Percentiles rank a stretch among this genome's conserved stretches.
Conservation (phyloP, 2,888 invertebrate genomes). For the Tetranychus truncatus region DNA sequence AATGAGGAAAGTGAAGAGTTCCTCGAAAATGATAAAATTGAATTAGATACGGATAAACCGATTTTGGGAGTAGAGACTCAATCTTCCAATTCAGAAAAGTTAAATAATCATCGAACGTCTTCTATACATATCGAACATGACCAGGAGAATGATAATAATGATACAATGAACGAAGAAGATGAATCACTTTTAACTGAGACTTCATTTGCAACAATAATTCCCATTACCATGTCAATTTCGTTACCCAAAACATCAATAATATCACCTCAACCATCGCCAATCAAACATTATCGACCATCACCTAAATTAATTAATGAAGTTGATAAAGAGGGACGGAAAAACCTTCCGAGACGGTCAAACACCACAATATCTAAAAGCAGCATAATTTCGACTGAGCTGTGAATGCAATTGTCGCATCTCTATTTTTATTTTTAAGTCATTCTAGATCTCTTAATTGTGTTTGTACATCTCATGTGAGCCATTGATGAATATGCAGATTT, state of each 20-base stretch:
- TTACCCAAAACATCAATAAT: not conserved
- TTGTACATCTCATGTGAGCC: too few species aligned
- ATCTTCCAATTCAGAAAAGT: too few species aligned
- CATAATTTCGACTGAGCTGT: not conserved
- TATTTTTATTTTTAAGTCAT: too few species aligned
- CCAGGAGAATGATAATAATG: not conserved
- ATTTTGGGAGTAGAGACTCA: too few species aligned
- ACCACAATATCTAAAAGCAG: not conserved
- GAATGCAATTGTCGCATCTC: not conserved
- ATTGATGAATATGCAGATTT: too few species aligned
- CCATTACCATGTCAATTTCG: not conserved
- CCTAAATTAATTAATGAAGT: not conserved
- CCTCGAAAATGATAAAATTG: too few species aligned
- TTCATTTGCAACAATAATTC: not conserved
- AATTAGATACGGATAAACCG: too few species aligned
- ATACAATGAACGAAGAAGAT: conserved; percentile 3
- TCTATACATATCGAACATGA: not conserved
- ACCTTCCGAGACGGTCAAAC: not conserved
- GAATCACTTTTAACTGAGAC: not conserved
- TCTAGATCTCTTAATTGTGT: too few species aligned
- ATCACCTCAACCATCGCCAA: not conserved
- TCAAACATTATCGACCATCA: not conserved
- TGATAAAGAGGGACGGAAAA: not conserved
- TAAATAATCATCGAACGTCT: too few species aligned
- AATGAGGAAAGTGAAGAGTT: too few species aligned